Evolutionary conservation across 2,888 invertebrate genomes (phyloP).

Genomic region (Leptinotarsa tumamoca): DNA sequence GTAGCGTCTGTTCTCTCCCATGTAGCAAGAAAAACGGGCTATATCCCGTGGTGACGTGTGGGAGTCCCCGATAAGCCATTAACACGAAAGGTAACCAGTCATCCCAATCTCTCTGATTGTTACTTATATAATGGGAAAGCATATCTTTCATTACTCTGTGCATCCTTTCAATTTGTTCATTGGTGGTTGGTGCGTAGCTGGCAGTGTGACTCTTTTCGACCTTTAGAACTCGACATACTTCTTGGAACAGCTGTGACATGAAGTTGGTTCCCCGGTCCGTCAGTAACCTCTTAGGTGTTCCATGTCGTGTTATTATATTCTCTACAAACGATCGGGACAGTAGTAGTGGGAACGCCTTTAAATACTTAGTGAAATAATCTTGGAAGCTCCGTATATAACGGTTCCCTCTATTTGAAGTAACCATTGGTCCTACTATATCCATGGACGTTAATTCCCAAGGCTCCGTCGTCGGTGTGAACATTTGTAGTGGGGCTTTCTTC

Average conservation of each 20-base stretch:
- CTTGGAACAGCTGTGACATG: slow-evolving; percentile 47
- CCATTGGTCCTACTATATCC: slow-evolving; percentile 53
- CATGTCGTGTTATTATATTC: slow-evolving; percentile 51
- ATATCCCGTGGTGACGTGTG: slow-evolving; percentile 37
- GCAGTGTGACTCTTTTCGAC: slow-evolving; percentile 52
- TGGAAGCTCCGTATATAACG: slow-evolving; percentile 49
- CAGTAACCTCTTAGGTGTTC: slow-evolving; percentile 50
- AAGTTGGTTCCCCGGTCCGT: slow-evolving; percentile 55
- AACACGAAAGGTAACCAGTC: too few species aligned
- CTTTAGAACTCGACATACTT: slow-evolving; percentile 47
- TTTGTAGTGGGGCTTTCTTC: slow-evolving; percentile 44
- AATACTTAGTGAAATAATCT: slow-evolving; percentile 18
- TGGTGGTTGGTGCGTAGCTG: slow-evolving; percentile 54
- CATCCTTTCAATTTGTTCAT: slow-evolving; percentile 53
- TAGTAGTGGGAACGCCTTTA: slow-evolving; percentile 49
- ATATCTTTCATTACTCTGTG: background rate
- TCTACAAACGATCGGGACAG: slow-evolving; percentile 50
- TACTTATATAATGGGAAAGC: background rate
- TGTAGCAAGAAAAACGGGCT: slow-evolving; percentile 47
- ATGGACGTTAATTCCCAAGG: slow-evolving; percentile 50
- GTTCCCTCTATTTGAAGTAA: slow-evolving; percentile 37
- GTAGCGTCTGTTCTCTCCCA: slow-evolving; percentile 43
- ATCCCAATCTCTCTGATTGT: too few species aligned
- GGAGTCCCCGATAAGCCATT: background rate
- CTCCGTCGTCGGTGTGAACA: slow-evolving; percentile 34